phyloP scores from a whole-genome alignment of 2,888 invertebrate genomes.

The Gerris lacustris region DNA sequence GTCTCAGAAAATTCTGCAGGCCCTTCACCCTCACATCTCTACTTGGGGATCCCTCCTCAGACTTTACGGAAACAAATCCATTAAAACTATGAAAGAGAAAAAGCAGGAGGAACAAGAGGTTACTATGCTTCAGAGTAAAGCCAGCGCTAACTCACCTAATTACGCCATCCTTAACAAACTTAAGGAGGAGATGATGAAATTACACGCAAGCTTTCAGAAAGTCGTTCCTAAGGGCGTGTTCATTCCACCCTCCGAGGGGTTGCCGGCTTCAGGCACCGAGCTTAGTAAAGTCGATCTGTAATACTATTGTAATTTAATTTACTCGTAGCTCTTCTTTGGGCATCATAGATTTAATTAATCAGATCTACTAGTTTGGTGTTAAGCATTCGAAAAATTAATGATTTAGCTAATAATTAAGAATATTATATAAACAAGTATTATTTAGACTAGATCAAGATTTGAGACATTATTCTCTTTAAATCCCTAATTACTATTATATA shows the following conservation, averaged over 20 bases:
- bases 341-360: too few relatives aligned
- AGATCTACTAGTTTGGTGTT: too few relatives aligned
- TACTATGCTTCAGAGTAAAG: conserved; percentile 76
- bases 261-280: conserved; percentile 43
- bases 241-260: conserved; percentile 47
- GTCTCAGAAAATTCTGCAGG: conserved; percentile 83
- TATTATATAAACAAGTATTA: too few relatives aligned
- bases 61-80: conserved; percentile 81
- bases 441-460: too few relatives aligned
- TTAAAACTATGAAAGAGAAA: conserved; percentile 82
- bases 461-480: too few relatives aligned
- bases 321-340: not conserved
- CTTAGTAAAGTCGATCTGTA: conserved; percentile 52
- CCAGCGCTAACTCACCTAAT: conserved; percentile 81
- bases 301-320: not conserved
- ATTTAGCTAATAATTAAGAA: too few relatives aligned
- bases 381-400: too few relatives aligned
- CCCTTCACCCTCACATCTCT: conserved; percentile 84
- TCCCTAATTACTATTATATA: too few relatives aligned
- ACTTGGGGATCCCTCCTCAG: conserved; percentile 90
- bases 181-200: conserved; percentile 64
- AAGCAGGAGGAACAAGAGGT: conserved; percentile 87
- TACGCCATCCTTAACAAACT: conserved; percentile 79
- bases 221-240: conserved; percentile 53
- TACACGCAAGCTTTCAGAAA: conserved; percentile 51